Evolutionary conservation across 2,888 invertebrate genomes (phyloP), one percentile per base, ranked within the genome.

Genomic region (Tetrapedia diversipes): DNA sequence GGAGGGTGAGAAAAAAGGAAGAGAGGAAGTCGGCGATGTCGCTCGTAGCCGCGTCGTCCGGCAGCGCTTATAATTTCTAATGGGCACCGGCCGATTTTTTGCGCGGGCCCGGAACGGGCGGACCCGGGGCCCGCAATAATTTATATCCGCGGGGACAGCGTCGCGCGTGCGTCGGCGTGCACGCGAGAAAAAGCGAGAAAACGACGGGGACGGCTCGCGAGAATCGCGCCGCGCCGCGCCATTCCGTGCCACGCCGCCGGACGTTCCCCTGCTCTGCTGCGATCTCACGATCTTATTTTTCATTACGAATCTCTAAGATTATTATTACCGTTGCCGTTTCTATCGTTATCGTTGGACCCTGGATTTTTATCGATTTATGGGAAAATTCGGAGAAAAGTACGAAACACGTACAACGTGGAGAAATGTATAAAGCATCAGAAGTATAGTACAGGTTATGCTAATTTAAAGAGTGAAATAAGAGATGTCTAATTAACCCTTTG

Each of bases 1-100:
- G 22, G 45, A n/a, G 45, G 29, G n/a, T n/a, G n/a, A n/a, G 27
- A 45, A 57, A 65, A 60, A 67, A 49, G 27, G 51, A 29, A 47
- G 27, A 37, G 22, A 11, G 67, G 56, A 64, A 51, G 61, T 41
- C 53, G 54, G 29, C 51, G 34, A 39, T 66, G 80, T 69, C 63
- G 69, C 32, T 80, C 32, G 71, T 41, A 77, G 69, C 47, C 59
- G 56, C 61, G 68, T 78, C 73, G 71, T 59, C 75, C 74, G 63
- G 79, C 71, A 69, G 74, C 81, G 74, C 83, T 84, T 85, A 79
- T 83, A 84, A 84, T 85, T 85, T 85, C 85, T 83, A 85, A 85
- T 85, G 81, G 70, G 74, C 68, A 68, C 47, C 47, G 70, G 57
- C 32, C 54, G 49, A 60, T 51, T 81, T 85, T 78, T 83, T 79